Conservation (phyloP, 2,113 vertebrate species). For the Sialia sialis region DNA sequence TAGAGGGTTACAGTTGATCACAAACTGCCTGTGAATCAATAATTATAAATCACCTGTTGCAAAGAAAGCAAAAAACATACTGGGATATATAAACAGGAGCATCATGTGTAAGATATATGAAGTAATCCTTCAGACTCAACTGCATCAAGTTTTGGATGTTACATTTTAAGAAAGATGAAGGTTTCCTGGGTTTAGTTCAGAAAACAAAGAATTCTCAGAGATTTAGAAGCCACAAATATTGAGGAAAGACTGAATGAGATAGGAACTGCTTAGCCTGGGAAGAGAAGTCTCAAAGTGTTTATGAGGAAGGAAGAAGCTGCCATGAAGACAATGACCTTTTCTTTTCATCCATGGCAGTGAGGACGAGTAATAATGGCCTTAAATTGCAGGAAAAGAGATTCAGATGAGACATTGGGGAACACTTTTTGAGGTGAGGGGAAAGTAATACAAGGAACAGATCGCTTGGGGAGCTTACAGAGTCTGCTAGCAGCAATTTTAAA, state of each 20-base stretch:
- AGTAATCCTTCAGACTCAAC: not conserved
- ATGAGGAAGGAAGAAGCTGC: not conserved
- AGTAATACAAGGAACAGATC: slow-evolving; percentile 13
- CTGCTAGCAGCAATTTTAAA: not conserved
- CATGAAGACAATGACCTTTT: slow-evolving; percentile 17
- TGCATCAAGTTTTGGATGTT: not conserved
- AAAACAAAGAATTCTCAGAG: not conserved
- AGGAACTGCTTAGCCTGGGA: not conserved
- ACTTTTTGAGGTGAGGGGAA: not conserved
- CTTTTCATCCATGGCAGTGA: not conserved
- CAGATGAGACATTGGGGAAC: slow-evolving; percentile 28
- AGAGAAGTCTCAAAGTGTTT: not conserved
- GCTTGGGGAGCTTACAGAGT: not conserved
- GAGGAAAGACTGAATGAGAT: not conserved
- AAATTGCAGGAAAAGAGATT: slow-evolving; percentile 44
- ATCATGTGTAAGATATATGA: not conserved
- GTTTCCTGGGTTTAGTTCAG: not conserved
- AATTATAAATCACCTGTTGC: slow-evolving; percentile 12
- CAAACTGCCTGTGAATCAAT: not conserved
- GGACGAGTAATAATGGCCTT: not conserved
- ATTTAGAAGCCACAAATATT: not conserved
- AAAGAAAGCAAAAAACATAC: not conserved
- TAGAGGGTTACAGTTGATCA: not conserved
- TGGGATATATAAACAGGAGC: not conserved
- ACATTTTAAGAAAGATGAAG: not conserved